phyloP scores from a whole-genome alignment of 2,888 invertebrate genomes.

The Cylloceria caligata region DNA sequence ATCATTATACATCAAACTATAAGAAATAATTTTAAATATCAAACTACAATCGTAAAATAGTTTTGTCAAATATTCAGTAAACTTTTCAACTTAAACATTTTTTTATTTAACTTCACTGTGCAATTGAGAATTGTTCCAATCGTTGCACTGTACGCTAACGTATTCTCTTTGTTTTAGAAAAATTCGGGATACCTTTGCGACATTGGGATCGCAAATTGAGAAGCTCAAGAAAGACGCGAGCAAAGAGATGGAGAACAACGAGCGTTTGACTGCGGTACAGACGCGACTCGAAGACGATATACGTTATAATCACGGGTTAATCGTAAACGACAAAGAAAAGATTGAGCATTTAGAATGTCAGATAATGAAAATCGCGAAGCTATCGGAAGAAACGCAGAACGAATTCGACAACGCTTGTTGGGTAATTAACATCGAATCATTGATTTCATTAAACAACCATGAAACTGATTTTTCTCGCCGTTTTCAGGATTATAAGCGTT shows the following conservation, averaged over 20 bases:
- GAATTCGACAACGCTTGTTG: conserved; percentile 85
- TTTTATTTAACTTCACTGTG: no score
- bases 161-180: conserved; percentile 84
- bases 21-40: not conserved
- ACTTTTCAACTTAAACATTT: no score
- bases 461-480: not conserved
- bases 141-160: not conserved
- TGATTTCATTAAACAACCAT: not conserved
- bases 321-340: conserved; percentile 86
- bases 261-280: conserved; percentile 87
- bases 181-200: conserved; percentile 87
- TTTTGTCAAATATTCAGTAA: no score
- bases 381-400: conserved; percentile 88
- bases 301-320: conserved; percentile 78
- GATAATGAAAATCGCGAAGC: conserved; percentile 86
- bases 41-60: no score
- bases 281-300: conserved; percentile 87
- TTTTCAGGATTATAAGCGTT: conserved; percentile 85
- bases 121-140: not conserved
- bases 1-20: conserved; percentile 62
- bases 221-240: conserved; percentile 88
- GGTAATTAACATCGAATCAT: conserved; percentile 65
- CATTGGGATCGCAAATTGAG: conserved; percentile 87
- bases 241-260: conserved; percentile 89
- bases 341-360: conserved; percentile 86